A percentile compares a stretch with the other conserved stretches of the same genome.
These are phyloP conservation scores for Eolophus roseicapilla DNA, from an alignment of 2,113 vertebrate species.

Conservation along the genomic window DNA sequence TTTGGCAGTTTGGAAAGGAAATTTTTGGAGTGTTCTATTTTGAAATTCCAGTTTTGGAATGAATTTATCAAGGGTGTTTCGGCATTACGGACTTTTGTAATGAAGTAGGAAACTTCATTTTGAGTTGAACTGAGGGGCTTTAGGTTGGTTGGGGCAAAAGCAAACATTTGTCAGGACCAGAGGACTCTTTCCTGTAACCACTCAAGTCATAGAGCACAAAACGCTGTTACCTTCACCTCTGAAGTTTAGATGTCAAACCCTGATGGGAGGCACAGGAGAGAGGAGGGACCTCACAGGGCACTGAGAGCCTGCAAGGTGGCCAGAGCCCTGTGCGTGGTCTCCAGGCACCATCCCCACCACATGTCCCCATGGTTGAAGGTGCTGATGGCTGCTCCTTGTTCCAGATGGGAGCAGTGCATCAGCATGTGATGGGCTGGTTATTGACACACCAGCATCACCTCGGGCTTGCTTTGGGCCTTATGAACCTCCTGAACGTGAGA, in stretches of 20 bases:
- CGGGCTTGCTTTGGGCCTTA: not conserved
- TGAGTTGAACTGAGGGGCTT: too few relatives aligned
- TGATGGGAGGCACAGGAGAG: not conserved
- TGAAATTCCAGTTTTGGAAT: not conserved
- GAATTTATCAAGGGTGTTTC: not conserved
- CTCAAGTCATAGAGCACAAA: accelerated
- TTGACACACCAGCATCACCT: accelerated
- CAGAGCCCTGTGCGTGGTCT: accelerated
- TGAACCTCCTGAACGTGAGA: not conserved
- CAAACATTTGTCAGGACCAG: not conserved
- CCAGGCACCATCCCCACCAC: accelerated
- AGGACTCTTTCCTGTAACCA: too few relatives aligned
- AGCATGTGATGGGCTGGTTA: accelerated
- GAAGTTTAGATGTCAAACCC: accelerated
- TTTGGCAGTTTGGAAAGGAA: not conserved
- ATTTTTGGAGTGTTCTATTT: not conserved
- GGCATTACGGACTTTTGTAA: not conserved
- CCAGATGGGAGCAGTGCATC: accelerated
- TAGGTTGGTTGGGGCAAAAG: not conserved
- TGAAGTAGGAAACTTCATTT: not conserved
- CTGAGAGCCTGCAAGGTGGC: not conserved
- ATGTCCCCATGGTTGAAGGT: accelerated
- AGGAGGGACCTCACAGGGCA: not conserved
- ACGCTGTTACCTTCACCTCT: not conserved
- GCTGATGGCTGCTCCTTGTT: not conserved